Percentiles rank a stretch among this genome's conserved stretches.
These are phyloP conservation scores for Drosophila demipolita DNA, from an alignment of 2,888 invertebrate species.

Conservation along the genomic window DNA sequence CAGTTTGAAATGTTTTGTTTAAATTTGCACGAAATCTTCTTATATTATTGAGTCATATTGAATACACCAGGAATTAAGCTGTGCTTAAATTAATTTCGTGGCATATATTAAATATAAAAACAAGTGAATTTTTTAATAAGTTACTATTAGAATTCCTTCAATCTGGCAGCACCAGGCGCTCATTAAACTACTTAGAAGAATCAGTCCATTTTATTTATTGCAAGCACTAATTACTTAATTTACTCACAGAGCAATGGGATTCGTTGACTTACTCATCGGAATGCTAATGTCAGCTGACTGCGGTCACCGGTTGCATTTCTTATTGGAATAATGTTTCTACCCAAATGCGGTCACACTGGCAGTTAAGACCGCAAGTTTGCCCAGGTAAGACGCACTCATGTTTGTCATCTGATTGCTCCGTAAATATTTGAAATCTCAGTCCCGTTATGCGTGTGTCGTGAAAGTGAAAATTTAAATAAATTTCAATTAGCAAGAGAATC, in stretches of 20 bases:
- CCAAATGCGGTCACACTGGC: conserved; percentile 32
- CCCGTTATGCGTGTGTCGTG: conserved; percentile 54
- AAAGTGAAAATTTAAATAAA: conserved; percentile 72
- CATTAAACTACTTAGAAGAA: not conserved
- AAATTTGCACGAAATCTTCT: not conserved
- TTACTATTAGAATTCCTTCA: not conserved
- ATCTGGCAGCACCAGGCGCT: not conserved
- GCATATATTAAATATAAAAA: not conserved
- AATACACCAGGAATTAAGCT: not conserved
- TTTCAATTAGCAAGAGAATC: conserved; percentile 59
- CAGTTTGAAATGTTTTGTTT: not conserved
- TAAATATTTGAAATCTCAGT: conserved; percentile 21
- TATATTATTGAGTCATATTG: not conserved
- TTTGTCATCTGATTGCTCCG: conserved; percentile 59
- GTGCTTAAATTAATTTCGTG: not conserved
- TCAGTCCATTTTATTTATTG: not conserved
- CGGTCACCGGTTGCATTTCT: conserved; percentile 32
- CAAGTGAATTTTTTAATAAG: not conserved
- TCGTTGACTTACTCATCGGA: not conserved
- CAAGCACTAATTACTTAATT: too few relatives aligned
- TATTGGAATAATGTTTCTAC: conserved; percentile 17
- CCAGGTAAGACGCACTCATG: conserved; percentile 61
- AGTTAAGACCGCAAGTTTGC: conserved; percentile 50
- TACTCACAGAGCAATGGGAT: not conserved
- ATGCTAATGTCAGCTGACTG: conserved; percentile 28